phyloP scores from a whole-genome alignment of 2,797 vertebrate genomes.

The Synanceia verrucosa region DNA sequence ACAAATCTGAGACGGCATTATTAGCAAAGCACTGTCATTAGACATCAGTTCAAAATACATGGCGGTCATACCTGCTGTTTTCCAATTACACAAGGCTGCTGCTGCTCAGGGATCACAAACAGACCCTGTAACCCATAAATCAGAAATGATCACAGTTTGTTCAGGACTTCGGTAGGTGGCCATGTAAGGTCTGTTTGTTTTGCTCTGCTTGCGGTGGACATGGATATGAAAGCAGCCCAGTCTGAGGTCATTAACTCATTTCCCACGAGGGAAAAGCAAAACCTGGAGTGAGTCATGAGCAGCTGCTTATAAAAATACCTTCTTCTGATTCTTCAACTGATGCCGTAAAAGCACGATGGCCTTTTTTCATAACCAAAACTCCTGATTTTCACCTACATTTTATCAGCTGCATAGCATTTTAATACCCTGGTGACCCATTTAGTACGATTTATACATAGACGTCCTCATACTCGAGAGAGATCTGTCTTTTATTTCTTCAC shows the following conservation, averaged over 20 bases:
- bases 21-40: conserved; percentile 39
- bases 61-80: background rate
- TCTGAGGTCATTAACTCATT: background rate
- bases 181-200: background rate
- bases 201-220: background rate
- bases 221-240: background rate
- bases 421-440: too few species aligned
- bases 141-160: background rate
- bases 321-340: background rate
- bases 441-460: background rate
- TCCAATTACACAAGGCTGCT: background rate
- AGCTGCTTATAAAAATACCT: background rate
- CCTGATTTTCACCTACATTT: too few species aligned
- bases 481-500: background rate
- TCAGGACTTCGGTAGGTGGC: background rate
- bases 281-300: background rate
- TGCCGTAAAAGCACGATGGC: background rate
- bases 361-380: too few species aligned
- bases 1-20: background rate
- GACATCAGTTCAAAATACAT: background rate
- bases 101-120: background rate
- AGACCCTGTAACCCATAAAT: background rate
- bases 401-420: background rate
- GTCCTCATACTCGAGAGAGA: background rate
- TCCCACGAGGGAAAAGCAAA: background rate